These are phyloP conservation scores for Zophobas atratus DNA, from an alignment of 1,140 invertebrate species.

Conservation along the genomic window DNA sequence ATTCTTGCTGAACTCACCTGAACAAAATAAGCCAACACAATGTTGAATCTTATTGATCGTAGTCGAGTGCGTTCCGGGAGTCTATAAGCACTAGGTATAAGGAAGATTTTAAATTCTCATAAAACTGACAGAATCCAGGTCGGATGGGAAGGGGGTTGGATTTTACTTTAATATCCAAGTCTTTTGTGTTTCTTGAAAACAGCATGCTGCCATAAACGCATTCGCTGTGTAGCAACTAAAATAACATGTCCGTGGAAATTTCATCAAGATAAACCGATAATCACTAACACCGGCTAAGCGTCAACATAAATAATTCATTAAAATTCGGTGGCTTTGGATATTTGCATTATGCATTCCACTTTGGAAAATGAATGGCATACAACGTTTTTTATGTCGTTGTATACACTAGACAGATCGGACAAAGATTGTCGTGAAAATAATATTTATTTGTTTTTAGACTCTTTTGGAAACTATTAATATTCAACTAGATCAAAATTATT, in stretches of 20 bases:
- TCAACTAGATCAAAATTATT: no score
- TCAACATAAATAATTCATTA: slow-evolving; percentile 27
- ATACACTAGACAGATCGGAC: no score
- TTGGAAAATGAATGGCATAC: not conserved
- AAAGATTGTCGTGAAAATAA: no score
- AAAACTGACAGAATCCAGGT: slow-evolving; percentile 56
- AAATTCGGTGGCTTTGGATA: not conserved
- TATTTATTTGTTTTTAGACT: no score
- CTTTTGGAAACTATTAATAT: no score
- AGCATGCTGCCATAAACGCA: slow-evolving; percentile 21
- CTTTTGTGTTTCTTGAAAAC: slow-evolving; percentile 46
- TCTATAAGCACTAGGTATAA: slow-evolving; percentile 54
- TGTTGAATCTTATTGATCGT: slow-evolving; percentile 55
- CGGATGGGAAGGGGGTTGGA: slow-evolving; percentile 44
- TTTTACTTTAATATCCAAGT: slow-evolving; percentile 54
- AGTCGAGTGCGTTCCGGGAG: slow-evolving; percentile 52
- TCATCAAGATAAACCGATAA: slow-evolving; percentile 12
- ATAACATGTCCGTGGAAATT: slow-evolving; percentile 21
- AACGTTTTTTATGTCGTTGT: not conserved
- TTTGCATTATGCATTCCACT: not conserved
- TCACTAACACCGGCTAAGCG: slow-evolving; percentile 4
- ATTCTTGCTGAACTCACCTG: slow-evolving; percentile 47
- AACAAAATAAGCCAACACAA: slow-evolving; percentile 53
- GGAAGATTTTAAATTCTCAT: slow-evolving; percentile 57
- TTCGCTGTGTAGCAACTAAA: slow-evolving; percentile 21